Evolutionary conservation across 53 echinoderm and acorn worm genomes (phyloP).

Genomic region (Paracentrotus lividus): DNA sequence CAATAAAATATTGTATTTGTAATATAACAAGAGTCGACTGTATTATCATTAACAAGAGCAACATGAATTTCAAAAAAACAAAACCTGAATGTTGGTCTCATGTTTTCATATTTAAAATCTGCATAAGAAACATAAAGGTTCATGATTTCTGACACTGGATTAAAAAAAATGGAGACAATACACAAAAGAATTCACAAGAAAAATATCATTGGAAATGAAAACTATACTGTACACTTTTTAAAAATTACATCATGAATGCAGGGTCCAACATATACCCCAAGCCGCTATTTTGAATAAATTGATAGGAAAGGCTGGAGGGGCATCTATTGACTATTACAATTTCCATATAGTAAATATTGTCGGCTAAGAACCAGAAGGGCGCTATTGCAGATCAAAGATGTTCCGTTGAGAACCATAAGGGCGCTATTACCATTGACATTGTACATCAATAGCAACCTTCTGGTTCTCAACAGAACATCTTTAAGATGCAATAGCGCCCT

Average conservation of each 20-base stretch:
- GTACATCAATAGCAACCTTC: too few species aligned
- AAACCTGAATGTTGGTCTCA: background rate
- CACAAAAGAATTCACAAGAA: background rate
- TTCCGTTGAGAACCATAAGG: too few species aligned
- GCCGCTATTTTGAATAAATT: background rate
- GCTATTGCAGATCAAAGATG: too few species aligned
- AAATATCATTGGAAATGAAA: background rate
- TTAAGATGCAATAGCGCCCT: too few species aligned
- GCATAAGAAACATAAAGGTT: background rate
- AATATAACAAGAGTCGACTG: background rate
- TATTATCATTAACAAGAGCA: too few species aligned
- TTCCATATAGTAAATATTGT: too few species aligned
- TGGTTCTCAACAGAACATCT: too few species aligned
- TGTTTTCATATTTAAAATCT: constrained; percentile 11
- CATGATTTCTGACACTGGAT: background rate
- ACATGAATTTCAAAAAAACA: too few species aligned
- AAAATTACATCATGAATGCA: background rate
- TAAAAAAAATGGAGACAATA: background rate
- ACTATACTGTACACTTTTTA: constrained; percentile 18
- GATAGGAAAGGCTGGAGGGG: background rate
- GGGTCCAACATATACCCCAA: background rate
- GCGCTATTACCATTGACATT: too few species aligned
- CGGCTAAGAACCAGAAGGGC: too few species aligned
- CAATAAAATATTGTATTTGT: background rate
- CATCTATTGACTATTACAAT: too few species aligned